Conservation (phyloP, 2,113 vertebrate genomes). For the Promerops cafer region DNA sequence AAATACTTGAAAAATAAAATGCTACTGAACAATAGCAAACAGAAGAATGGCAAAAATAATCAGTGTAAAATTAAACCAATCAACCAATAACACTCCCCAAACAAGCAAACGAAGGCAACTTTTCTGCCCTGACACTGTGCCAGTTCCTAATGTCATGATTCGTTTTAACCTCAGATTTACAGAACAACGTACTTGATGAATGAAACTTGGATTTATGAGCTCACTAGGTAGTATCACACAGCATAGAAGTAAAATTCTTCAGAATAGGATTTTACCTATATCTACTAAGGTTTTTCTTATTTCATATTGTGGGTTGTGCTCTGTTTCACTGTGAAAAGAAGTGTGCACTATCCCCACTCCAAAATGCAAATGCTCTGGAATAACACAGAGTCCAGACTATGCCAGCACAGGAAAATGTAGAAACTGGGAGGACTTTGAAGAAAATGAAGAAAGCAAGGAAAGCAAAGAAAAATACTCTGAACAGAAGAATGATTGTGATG, state of each 20-base stretch:
- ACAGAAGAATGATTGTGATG: background rate
- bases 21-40: background rate
- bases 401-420: background rate
- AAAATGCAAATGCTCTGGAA: background rate
- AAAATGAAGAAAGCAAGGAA: background rate
- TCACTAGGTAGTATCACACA: background rate
- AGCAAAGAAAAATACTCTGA: background rate
- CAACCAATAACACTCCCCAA: background rate
- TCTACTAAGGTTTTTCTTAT: background rate
- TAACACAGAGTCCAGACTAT: background rate
- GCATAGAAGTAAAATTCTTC: background rate
- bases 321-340: background rate
- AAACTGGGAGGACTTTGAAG: background rate
- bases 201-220: background rate
- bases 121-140: background rate
- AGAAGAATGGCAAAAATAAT: background rate
- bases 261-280: background rate
- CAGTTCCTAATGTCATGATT: background rate
- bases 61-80: background rate
- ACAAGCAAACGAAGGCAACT: background rate
- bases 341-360: background rate
- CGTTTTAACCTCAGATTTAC: background rate
- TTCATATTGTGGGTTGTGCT: background rate
- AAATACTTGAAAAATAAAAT: background rate
- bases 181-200: background rate